Conservation (phyloP, 2,888 invertebrate species). For the Neocrepidodera transversa region DNA sequence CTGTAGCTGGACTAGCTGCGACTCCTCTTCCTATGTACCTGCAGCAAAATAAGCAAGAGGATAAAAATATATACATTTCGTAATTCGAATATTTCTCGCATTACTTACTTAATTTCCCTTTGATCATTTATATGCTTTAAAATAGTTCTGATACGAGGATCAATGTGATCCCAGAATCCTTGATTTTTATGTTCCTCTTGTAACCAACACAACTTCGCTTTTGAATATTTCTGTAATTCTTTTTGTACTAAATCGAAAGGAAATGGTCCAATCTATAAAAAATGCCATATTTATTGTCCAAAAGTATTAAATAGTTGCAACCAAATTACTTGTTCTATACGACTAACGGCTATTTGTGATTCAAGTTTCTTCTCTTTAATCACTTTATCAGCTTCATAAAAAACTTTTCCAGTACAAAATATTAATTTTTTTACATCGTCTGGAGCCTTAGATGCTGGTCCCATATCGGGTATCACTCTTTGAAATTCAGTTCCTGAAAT, state of each 20-base stretch:
- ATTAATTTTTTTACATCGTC: constrained; percentile 77
- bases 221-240: constrained; percentile 83
- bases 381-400: constrained; percentile 85
- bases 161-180: constrained; percentile 89
- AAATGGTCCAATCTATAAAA: constrained; percentile 84
- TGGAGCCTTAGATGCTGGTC: constrained; percentile 68
- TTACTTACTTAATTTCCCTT: constrained; percentile 73
- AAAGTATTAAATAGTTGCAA: too few relatives aligned
- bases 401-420: constrained; percentile 93
- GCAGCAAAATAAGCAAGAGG: too few relatives aligned
- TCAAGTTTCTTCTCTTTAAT: constrained; percentile 74
- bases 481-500: constrained; percentile 73
- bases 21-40: constrained; percentile 91
- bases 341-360: constrained; percentile 77
- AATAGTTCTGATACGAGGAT: constrained; percentile 85
- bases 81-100: constrained; percentile 56
- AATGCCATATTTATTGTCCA: background rate
- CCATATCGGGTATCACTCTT: constrained; percentile 81
- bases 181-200: constrained; percentile 97
- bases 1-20: constrained; percentile 96
- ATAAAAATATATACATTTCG: too few relatives aligned
- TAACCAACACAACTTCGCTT: constrained; percentile 84
- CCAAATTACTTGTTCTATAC: constrained; percentile 75
- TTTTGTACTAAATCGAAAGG: constrained; percentile 88
- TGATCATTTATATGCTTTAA: constrained; percentile 68